phyloP scores from a whole-genome alignment of 2,888 invertebrate genomes.

The Apodemia zela region DNA sequence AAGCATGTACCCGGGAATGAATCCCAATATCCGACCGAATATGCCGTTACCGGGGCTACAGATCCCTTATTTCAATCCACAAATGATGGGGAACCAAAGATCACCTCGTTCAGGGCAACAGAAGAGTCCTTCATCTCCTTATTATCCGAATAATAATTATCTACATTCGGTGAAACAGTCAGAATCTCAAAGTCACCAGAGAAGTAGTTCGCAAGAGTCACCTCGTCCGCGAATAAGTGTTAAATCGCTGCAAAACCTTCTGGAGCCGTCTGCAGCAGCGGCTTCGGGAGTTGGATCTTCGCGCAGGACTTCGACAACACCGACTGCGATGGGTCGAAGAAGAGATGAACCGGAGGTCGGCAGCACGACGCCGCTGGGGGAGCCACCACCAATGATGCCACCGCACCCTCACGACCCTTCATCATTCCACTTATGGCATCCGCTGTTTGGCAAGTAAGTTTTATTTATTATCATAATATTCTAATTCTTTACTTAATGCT shows the following conservation, averaged over 20 bases:
- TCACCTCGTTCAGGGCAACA: slow-evolving; percentile 86
- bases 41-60: slow-evolving; percentile 61
- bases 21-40: slow-evolving; percentile 53
- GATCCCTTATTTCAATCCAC: slow-evolving; percentile 67
- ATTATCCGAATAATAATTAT: slow-evolving; percentile 69
- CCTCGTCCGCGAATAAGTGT: slow-evolving; percentile 82
- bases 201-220: slow-evolving; percentile 58
- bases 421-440: slow-evolving; percentile 90
- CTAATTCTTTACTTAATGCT: neutral
- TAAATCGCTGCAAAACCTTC: slow-evolving; percentile 81
- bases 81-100: slow-evolving; percentile 60
- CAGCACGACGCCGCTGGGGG: slow-evolving; percentile 82
- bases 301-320: slow-evolving; percentile 68
- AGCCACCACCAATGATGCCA: slow-evolving; percentile 52
- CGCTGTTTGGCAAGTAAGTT: slow-evolving; percentile 92
- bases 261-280: slow-evolving; percentile 77
- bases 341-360: slow-evolving; percentile 82
- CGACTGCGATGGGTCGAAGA: slow-evolving; percentile 67
- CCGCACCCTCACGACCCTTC: slow-evolving; percentile 67
- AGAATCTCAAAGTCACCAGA: slow-evolving; percentile 44
- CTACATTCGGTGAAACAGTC: slow-evolving; percentile 61
- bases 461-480: slow-evolving; percentile 35
- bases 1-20: slow-evolving; percentile 65
- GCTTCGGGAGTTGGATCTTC: slow-evolving; percentile 69
- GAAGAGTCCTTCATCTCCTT: slow-evolving; percentile 68